Evolutionary conservation across 2,113 vertebrate genomes (phyloP).

Genomic region (Daboia siamensis): DNA sequence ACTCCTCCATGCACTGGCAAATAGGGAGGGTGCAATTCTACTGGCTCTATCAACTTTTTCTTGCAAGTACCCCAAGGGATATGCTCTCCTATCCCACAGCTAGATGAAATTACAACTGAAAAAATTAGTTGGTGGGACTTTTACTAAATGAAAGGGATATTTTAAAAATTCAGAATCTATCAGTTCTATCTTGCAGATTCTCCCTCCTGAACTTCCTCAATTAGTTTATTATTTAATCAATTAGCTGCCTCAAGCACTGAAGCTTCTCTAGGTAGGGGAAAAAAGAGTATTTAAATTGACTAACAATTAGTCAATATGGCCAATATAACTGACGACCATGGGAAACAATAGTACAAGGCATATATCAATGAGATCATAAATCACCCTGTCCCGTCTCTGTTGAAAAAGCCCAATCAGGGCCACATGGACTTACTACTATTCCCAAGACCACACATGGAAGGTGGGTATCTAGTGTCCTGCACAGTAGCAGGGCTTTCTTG

Average conservation of each 20-base stretch:
- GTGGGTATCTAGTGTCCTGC: background rate
- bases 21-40: background rate
- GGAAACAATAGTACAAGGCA: background rate
- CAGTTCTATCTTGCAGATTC: background rate
- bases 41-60: background rate
- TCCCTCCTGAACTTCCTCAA: background rate
- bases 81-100: background rate
- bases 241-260: background rate
- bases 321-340: background rate
- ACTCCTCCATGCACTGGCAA: background rate
- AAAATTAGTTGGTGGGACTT: background rate
- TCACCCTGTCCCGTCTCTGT: background rate
- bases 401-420: background rate
- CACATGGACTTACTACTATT: background rate
- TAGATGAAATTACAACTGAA: background rate
- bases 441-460: background rate
- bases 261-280: background rate
- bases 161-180: background rate
- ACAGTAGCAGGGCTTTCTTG: background rate
- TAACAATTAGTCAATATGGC: background rate
- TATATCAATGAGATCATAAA: background rate
- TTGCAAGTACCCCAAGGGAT: background rate
- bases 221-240: background rate
- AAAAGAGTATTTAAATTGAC: background rate
- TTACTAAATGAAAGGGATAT: background rate